Base-by-base conservation (phyloP, 2,113 vertebrate genomes). In the Brienomyrus brachyistius region DNA sequence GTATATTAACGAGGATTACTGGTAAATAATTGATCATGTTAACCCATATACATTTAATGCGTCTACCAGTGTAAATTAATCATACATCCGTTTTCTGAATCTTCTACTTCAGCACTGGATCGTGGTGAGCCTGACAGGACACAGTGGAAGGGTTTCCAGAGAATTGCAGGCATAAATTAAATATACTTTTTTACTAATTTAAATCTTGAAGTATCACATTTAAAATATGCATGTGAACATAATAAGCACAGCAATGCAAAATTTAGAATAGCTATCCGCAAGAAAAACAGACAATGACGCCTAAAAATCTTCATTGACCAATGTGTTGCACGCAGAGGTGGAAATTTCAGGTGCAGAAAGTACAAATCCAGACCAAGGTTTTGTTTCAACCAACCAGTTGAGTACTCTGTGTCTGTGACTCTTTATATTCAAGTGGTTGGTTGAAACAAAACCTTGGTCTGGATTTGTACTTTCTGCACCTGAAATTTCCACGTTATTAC, bases 291-390 rank as follows among this genome's bases (percentile, higher is more conserved):
- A 62, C n/a, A 82, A 91, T 89, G 83, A 84, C 13, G 4, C 86
- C 66, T 27, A 27, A 86, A 31, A 80, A 7, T 62, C 50, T 7
- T 21, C n/a, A 3, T 15, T 80, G 74, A 88, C 40, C 90, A 89
- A 74, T 66, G 87, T 92, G 90, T 92, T 92, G 95, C 52, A 54
- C 0, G 5, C 17, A 54, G 52, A 54, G 52, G 17, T 56, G 54
- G 19, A 56, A 21, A 56, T 56, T 56, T 56, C 19, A 56, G 54
- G 54, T 56, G 5, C 19, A 21, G 19, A 56, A 56, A 56, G 19
- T 21, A n/a, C n/a, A n/a, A n/a, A n/a, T n/a, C n/a, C n/a, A n/a
- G n/a, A n/a, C n/a, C n/a, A n/a, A n/a, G n/a, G n/a, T n/a, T n/a
- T n/a, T n/a, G n/a, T n/a, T n/a, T n/a, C n/a, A n/a, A n/a, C n/a